A percentile compares a stretch with the other conserved stretches of the same genome.
Conservation (phyloP, 2,888 invertebrate genomes). For the Stenolophus ochropezus region DNA sequence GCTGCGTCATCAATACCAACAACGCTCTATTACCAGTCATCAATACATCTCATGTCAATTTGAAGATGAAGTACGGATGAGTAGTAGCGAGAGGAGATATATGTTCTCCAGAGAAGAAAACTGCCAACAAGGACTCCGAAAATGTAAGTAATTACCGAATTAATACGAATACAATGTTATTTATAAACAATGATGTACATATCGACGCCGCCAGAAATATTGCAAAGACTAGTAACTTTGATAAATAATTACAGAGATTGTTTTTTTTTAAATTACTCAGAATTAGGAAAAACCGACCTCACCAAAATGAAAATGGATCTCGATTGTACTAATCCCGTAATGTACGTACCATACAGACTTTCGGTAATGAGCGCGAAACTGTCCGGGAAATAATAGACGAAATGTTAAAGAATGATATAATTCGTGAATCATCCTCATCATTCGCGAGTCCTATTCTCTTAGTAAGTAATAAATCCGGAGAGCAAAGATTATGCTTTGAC, state of each 20-base stretch:
- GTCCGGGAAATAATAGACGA: conserved; percentile 63
- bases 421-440: conserved; percentile 64
- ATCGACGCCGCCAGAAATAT: neutral
- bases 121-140: neutral
- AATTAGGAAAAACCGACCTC: conserved; percentile 58
- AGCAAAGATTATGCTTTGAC: conserved; percentile 65
- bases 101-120: neutral
- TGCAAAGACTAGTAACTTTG: neutral
- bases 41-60: neutral
- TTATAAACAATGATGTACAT: neutral
- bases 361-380: conserved; percentile 61
- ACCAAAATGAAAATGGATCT: conserved; percentile 62
- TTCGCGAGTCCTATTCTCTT: conserved; percentile 62
- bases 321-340: conserved; percentile 52
- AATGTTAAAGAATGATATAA: conserved; percentile 61
- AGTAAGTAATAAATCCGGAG: conserved; percentile 65
- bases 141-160: neutral
- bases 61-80: neutral
- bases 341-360: conserved; percentile 64
- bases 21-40: neutral
- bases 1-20: neutral
- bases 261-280: conserved; percentile 18
- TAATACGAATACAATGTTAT: neutral
- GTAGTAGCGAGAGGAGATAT: neutral
- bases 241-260: conserved; percentile 17